phyloP scores from a whole-genome alignment of 2,888 invertebrate genomes.

The Stictocephala bisonia region DNA sequence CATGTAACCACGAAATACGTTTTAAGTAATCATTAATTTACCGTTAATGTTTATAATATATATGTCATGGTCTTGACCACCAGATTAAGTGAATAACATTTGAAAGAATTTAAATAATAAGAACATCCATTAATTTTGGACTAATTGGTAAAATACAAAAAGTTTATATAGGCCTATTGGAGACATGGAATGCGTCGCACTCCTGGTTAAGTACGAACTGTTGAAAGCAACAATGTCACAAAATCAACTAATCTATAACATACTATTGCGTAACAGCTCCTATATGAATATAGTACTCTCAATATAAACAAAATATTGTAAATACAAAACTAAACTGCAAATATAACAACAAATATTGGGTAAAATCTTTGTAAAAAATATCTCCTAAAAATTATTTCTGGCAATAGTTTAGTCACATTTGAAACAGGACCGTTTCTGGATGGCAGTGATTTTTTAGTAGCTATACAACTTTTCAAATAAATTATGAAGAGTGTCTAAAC shows the following conservation, averaged over 20 bases:
- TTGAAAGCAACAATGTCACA: conserved; percentile 15
- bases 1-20: too few species aligned
- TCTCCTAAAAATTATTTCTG: conserved; percentile 44
- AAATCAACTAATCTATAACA: conserved; percentile 34
- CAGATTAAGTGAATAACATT: too few species aligned
- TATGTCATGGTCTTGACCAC: too few species aligned
- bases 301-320: conserved; percentile 38
- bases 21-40: too few species aligned
- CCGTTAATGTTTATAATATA: too few species aligned
- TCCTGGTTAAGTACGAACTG: conserved; percentile 27
- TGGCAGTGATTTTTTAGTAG: conserved; percentile 32
- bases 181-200: background rate
- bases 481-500: too few species aligned
- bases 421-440: conserved; percentile 31
- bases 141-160: too few species aligned
- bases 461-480: too few species aligned
- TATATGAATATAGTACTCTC: conserved; percentile 24
- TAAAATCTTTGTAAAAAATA: conserved; percentile 45
- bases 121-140: too few species aligned
- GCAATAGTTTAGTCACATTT: conserved; percentile 19
- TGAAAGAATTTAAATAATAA: too few species aligned
- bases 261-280: conserved; percentile 23
- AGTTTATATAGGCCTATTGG: conserved; percentile 7
- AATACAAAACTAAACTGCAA: conserved; percentile 44
- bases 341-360: conserved; percentile 41